These are phyloP conservation scores for Catharus ustulatus DNA, from an alignment of 2,797 vertebrate species.

Conservation along the genomic window DNA sequence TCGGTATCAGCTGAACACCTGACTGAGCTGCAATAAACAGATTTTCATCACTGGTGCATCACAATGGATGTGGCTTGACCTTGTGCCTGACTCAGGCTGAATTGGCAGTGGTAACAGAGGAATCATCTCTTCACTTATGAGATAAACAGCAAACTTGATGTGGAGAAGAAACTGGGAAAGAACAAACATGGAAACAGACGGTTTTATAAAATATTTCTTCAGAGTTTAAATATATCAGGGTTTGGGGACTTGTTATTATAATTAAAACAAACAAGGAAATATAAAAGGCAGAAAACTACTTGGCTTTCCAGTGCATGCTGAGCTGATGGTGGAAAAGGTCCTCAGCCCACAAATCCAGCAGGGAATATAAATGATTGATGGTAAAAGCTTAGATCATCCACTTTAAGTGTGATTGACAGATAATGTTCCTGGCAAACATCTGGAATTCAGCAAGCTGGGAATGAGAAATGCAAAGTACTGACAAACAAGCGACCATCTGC, in stretches of 20 bases:
- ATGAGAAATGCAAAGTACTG: conserved; percentile 28
- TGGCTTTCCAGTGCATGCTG: background rate
- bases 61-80: background rate
- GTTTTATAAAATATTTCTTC: conserved; percentile 2
- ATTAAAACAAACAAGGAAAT: conserved; percentile 26
- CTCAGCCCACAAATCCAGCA: conserved; percentile 9
- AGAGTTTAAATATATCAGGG: background rate
- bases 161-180: background rate
- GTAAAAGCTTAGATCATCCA: conserved; percentile 55
- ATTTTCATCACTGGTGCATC: background rate
- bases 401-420: conserved; percentile 49
- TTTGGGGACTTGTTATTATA: background rate
- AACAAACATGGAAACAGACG: background rate
- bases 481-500: conserved; percentile 1
- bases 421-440: conserved; percentile 8
- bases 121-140: background rate
- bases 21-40: background rate
- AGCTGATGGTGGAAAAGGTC: conserved; percentile 1
- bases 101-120: background rate
- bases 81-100: background rate
- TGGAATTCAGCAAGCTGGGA: conserved; percentile 37
- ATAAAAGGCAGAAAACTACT: conserved; percentile 1
- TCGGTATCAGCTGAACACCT: background rate
- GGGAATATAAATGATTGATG: conserved; percentile 45
- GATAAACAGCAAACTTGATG: background rate